These are phyloP conservation scores for Porites cylindrica DNA, from an alignment of 92 coral and sea anemone species.

Conservation along the genomic window DNA sequence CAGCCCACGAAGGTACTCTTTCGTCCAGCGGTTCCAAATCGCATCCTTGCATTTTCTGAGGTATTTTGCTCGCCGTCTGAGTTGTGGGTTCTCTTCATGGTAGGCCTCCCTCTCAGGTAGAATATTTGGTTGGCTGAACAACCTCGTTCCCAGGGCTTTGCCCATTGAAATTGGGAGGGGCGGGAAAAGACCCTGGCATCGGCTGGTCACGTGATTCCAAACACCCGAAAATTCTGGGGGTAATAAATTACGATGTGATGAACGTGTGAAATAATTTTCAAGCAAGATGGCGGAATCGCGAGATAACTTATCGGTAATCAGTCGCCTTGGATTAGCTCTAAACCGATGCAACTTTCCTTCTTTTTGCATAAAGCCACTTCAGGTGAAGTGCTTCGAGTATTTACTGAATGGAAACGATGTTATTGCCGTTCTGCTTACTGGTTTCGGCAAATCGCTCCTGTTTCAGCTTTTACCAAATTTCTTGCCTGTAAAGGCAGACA, in stretches of 20 bases:
- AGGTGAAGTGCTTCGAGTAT: neutral
- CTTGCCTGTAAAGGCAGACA: neutral
- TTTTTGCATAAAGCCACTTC: too few relatives aligned
- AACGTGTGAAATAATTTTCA: too few relatives aligned
- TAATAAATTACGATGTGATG: neutral
- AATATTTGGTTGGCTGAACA: too few relatives aligned
- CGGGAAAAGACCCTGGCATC: too few relatives aligned
- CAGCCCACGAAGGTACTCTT: too few relatives aligned
- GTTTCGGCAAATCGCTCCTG: conserved; percentile 21
- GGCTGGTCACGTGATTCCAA: neutral
- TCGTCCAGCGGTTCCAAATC: too few relatives aligned
- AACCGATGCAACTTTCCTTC: neutral
- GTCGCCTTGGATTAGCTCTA: neutral
- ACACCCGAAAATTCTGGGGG: neutral
- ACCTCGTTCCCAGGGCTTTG: too few relatives aligned
- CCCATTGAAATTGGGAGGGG: too few relatives aligned
- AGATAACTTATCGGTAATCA: neutral
- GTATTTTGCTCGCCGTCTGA: too few relatives aligned
- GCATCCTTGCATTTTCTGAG: too few relatives aligned
- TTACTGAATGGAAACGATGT: neutral
- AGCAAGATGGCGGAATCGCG: neutral
- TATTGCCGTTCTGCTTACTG: neutral
- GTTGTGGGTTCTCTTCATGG: too few relatives aligned
- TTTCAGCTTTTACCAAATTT: neutral
- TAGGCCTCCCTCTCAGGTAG: too few relatives aligned